Evolutionary conservation across 2,888 invertebrate species (phyloP), one percentile per base, ranked within the genome.

Genomic region (Anagyrus pseudococci): DNA sequence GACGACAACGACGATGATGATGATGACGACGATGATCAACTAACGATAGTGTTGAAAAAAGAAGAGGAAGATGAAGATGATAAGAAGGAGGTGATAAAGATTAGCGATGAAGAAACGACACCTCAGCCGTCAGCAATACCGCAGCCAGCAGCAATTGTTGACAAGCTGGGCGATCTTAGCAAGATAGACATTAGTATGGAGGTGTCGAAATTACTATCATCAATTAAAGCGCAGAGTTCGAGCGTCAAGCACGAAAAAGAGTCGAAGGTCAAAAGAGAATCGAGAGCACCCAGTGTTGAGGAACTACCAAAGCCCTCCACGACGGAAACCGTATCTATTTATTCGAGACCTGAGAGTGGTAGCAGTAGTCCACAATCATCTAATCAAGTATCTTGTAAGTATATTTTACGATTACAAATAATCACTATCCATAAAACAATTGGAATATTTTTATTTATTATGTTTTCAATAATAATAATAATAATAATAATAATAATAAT

Each of bases 131-230:
- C 80, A 1, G 82, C 70, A 46, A 77, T 83, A 56, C 83, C 84
- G 0, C 79, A 81, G 44, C 86, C 87, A 0, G 84, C 84, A 57
- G 83, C 83, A 23, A 84, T 86, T 47, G 83, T 88, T 29, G 88
- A 87, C 71, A 87, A 86, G 73, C 78, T 89, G 8, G 89, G 89
- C 1, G 89, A 90, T 76, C 81, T 90, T 37, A 89, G 89, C 10
- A 89, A 89, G 79, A 88, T 90, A 67, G 89, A 89, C 69, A 90
- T 90, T 62, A 88, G 89, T 55, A 89, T 87, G 68, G 89, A 90
- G 75, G 89, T 90, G 6, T 88, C 89, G 1, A 89, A 89, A 76
- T 76, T 90, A 55, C 73, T 90, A 37, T 86, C 87, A 22, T 85
- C 87, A 0, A 87, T 89, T 13, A 80, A 78, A 29, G 79, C 81